Evolutionary conservation across 2,113 vertebrate genomes (phyloP).

Genomic region (Ursus arctos): DNA sequence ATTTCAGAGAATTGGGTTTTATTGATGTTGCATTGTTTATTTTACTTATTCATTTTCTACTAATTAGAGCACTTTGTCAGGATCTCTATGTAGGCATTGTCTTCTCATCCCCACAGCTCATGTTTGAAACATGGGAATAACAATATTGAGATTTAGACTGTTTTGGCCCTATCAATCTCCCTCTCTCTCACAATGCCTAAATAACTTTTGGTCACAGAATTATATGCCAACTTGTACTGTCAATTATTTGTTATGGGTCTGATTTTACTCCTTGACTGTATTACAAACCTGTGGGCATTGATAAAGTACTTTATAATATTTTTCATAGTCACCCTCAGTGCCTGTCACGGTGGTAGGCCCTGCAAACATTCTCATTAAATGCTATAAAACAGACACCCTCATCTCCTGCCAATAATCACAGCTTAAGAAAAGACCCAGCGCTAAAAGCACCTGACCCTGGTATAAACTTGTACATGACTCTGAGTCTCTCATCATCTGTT

Average conservation of each 20-base stretch:
- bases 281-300: background rate
- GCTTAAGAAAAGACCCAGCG: background rate
- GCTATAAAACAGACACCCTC: background rate
- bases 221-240: background rate
- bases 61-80: background rate
- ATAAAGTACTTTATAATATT: background rate
- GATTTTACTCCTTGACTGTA: background rate
- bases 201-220: background rate
- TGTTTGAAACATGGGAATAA: background rate
- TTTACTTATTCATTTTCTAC: background rate
- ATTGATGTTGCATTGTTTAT: background rate
- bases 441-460: background rate
- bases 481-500: background rate
- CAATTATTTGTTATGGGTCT: background rate
- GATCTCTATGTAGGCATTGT: background rate
- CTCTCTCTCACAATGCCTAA: background rate
- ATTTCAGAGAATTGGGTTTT: conserved; percentile 29
- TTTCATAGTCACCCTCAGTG: background rate
- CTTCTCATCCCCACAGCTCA: background rate
- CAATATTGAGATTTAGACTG: background rate
- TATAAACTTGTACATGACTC: background rate
- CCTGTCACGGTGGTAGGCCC: background rate
- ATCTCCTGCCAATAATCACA: background rate
- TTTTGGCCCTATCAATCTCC: background rate
- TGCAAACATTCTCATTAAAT: background rate